Evolutionary conservation across 2,888 invertebrate genomes (phyloP), one percentile per base, ranked within the genome.

Genomic region (Epistrophe grossulariae): DNA sequence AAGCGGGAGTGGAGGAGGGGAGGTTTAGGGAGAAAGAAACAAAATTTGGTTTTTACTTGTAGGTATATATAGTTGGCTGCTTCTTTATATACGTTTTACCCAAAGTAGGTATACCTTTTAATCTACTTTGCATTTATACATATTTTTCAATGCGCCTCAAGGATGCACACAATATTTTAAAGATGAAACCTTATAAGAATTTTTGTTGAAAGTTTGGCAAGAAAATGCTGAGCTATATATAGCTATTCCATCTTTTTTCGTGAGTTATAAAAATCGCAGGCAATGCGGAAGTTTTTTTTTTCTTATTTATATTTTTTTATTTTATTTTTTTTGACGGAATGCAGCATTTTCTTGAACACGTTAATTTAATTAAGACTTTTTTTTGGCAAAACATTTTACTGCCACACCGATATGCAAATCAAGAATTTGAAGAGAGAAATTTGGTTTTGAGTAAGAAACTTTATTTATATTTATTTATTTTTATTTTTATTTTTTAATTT

Each of bases 301-400:
- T 5, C 4, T 40, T 4, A 6, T 31, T n/a, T n/a, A n/a, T 40
- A 13, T 64, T 45, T 45, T n/a, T n/a, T n/a, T n/a, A n/a, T 64
- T 38, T 60, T 62, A 43, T 19, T 8, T 24, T 8, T 62, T 80
- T 60, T 71, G 77, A 85, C 57, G 68, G 73, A 85, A 85, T 85
- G 81, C 84, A 72, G 81, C 24, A 76, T 68, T 62, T 52, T 35
- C 50, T 70, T 80, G 77, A 81, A 66, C 45, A 81, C 43, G 77
- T 73, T 85, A 85, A 85, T 81, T 85, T 78, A 85, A 85, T 85
- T 85, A 85, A 70, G 77, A 35, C 3, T 48, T 81, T 77, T 81
- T 77, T 73, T 81, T 85, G 84, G 84, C 84, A 85, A 55, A 24
- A 68, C 31, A 50, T 72, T n/a, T 60, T 48, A 64, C 50, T 38